Conservation (phyloP, 1,140 invertebrate species). For the Probaryconus sp. region DNA sequence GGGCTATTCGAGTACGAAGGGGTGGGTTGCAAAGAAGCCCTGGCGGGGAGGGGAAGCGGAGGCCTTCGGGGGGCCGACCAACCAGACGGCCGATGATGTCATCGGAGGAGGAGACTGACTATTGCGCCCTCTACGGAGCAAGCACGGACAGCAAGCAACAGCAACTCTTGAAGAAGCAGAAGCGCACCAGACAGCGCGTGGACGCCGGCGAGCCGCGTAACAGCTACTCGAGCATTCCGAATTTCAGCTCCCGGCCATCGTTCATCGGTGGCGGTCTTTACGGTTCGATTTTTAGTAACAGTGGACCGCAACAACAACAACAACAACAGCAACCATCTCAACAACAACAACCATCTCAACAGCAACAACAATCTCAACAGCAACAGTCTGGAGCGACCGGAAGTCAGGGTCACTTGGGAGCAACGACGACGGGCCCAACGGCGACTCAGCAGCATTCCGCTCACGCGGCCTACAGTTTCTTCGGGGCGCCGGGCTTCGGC, state of each 20-base stretch:
- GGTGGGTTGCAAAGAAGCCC: constrained; percentile 77
- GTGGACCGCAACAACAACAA: constrained; percentile 62
- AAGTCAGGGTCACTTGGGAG: constrained; percentile 70
- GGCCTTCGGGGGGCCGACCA: constrained; percentile 79
- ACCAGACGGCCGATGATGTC: constrained; percentile 90
- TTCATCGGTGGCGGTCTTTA: constrained; percentile 90
- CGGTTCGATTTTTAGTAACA: constrained; percentile 85
- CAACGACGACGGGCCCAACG: constrained; percentile 74
- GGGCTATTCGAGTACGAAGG: constrained; percentile 77
- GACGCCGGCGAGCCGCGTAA: constrained; percentile 95
- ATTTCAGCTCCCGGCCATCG: constrained; percentile 89
- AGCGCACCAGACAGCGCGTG: constrained; percentile 94
- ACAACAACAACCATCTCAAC: constrained; percentile 77
- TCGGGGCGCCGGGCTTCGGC: constrained; percentile 84
- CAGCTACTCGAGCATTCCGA: constrained; percentile 92
- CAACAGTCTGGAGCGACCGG: constrained; percentile 79
- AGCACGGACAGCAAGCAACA: constrained; percentile 79
- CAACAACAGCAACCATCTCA: constrained; percentile 64
- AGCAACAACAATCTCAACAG: constrained; percentile 56
- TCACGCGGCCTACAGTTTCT: constrained; percentile 83
- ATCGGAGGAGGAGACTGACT: constrained; percentile 95
- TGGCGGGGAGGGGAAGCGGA: constrained; percentile 78
- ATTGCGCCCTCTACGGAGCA: constrained; percentile 92
- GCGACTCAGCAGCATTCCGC: constrained; percentile 75
- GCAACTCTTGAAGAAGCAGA: constrained; percentile 92